Conservation (phyloP, 2,888 invertebrate species). For the Amiota minor region DNA sequence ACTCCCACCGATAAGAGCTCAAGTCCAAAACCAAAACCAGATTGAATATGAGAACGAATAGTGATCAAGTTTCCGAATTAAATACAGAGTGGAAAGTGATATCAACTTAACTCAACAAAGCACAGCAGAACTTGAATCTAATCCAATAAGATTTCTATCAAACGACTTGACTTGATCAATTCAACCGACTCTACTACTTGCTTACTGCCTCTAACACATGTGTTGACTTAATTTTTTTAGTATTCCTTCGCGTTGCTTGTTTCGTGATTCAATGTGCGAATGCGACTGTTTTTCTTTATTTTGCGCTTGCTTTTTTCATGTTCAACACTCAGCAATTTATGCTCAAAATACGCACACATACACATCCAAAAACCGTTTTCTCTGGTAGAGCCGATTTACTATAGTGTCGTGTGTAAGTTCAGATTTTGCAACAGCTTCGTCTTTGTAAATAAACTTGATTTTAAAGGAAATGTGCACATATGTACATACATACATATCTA, state of each 20-base stretch:
- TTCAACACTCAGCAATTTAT: neutral
- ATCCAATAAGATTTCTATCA: constrained; percentile 6
- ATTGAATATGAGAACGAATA: too few species aligned
- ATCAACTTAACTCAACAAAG: too few species aligned
- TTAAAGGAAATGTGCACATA: too few species aligned
- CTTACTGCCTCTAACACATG: neutral
- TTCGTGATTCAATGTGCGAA: constrained; percentile 61
- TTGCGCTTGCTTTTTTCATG: constrained; percentile 22
- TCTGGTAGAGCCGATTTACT: constrained; percentile 31
- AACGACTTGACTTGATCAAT: neutral
- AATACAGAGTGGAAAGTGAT: too few species aligned
- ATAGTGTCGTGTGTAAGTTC: neutral
- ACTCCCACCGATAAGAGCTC: too few species aligned
- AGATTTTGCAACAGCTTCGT: too few species aligned
- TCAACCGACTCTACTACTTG: neutral
- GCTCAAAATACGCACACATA: constrained; percentile 25
- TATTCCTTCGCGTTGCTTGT: constrained; percentile 44
- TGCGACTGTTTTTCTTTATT: constrained; percentile 55
- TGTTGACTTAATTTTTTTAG: neutral
- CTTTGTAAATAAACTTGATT: too few species aligned
- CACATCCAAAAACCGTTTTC: neutral
- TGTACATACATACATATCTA: too few species aligned
- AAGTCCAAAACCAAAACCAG: too few species aligned
- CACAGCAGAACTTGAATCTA: too few species aligned
- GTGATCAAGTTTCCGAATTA: too few species aligned